Evolutionary conservation across 2,797 vertebrate species (phyloP), one percentile per base, ranked within the genome.

Genomic region (Apodemus agrarius): DNA sequence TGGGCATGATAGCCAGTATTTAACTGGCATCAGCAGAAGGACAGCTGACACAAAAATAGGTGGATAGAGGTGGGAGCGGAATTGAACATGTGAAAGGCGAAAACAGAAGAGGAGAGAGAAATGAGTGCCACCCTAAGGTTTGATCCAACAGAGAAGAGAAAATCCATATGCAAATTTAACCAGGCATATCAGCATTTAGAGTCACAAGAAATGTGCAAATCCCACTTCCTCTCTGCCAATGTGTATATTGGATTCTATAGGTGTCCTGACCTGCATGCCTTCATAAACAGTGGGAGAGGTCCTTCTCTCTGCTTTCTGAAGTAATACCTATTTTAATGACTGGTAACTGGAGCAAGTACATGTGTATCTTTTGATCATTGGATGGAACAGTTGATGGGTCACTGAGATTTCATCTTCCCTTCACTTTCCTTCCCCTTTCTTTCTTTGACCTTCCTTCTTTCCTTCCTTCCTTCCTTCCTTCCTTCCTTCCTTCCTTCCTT

Each of bases 251-350:
- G 37, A 37, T 69, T 63, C 9, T 8, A 24, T 0, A 31, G 7
- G 22, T 54, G 1, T 6, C 22, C 3, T 63, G 26, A 63, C 17
- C 13, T 31, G 0, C 4, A 3, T 67, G 5, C 4, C 17, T 46
- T 29, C n/a, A 3, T 26, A 22, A 74, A 17, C 16, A 24, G 40
- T 1, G 31, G 16, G 13, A 3, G 1, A 8, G 3, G 3, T 0
- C n/a, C 10, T 13, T 86, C 34, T 57, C 11, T 92, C 29, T 52
- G 29, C 14, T 5, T 65, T 89, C 52, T 89, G 16, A 34, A 59
- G 17, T 29, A 69, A 43, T 7, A 72, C 43, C 14, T 65, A 40
- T 80, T 21, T 4, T 72, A 29, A 24, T 31, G 12, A 49, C 6
- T 46, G 40, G 79, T 61, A 29, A 12, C 16, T 80, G 24, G 10